Conservation (phyloP, 2,113 vertebrate genomes). For the Rhynchomys soricoides region DNA sequence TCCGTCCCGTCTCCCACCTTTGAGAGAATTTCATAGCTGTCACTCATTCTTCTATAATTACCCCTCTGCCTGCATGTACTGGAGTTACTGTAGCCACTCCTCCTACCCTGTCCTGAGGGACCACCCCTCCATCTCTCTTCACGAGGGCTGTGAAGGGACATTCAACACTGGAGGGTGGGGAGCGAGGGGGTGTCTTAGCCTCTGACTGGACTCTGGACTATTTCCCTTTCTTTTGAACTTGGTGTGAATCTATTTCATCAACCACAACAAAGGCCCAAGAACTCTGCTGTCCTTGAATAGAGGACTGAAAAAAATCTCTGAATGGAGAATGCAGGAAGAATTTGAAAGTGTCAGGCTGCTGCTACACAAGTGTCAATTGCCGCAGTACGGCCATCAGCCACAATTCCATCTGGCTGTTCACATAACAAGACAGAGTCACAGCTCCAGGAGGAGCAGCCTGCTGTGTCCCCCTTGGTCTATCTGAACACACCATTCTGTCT, state of each 20-base stretch:
- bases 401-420: slow-evolving; percentile 40
- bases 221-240: background rate
- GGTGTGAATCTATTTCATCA: background rate
- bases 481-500: slow-evolving; percentile 35
- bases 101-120: background rate
- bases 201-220: background rate
- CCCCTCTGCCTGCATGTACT: background rate
- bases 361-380: background rate
- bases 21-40: background rate
- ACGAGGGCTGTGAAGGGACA: background rate
- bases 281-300: slow-evolving; percentile 14
- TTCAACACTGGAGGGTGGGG: background rate
- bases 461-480: slow-evolving; percentile 31
- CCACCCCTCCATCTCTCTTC: background rate
- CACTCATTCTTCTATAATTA: slow-evolving; percentile 3
- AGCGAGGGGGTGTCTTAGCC: background rate
- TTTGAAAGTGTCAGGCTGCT: slow-evolving; percentile 24
- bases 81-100: background rate
- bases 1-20: background rate
- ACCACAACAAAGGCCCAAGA: background rate
- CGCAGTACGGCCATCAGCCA: background rate
- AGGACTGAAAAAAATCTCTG: slow-evolving; percentile 13
- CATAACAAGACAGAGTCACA: slow-evolving; percentile 6
- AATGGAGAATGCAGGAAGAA: slow-evolving; percentile 3
- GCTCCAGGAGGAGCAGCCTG: slow-evolving; percentile 31